These are phyloP conservation scores for Drosophila sp. DNA, from an alignment of 1,140 invertebrate species.

Conservation along the genomic window DNA sequence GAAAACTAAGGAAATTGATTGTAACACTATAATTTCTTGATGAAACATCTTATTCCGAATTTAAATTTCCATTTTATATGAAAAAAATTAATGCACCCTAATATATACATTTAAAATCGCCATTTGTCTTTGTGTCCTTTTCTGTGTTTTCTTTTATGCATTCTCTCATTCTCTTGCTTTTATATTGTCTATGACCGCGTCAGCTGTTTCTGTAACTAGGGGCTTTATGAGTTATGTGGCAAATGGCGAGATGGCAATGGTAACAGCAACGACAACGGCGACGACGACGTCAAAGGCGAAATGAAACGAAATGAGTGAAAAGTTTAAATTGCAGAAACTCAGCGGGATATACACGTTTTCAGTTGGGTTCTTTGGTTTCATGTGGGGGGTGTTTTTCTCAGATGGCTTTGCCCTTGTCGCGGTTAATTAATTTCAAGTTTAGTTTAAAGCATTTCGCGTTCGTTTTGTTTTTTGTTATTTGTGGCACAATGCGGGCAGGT, in stretches of 20 bases:
- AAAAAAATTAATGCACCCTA: no score
- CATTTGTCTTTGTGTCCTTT: not conserved
- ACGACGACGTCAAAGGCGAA: slow-evolving; percentile 20
- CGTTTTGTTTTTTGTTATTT: slow-evolving; percentile 29
- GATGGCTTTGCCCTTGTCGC: slow-evolving; percentile 56
- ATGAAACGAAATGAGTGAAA: slow-evolving; percentile 29
- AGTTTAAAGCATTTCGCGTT: slow-evolving; percentile 55
- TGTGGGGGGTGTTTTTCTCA: not conserved
- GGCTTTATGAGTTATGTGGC: slow-evolving; percentile 74
- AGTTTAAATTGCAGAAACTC: slow-evolving; percentile 54
- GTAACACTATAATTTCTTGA: no score
- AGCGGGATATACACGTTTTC: not conserved
- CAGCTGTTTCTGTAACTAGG: slow-evolving; percentile 78
- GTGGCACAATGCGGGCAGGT: slow-evolving; percentile 61
- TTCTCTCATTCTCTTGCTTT: slow-evolving; percentile 23
- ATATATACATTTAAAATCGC: no score
- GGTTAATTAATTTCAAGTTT: slow-evolving; percentile 81
- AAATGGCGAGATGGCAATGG: not conserved
- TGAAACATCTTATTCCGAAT: no score
- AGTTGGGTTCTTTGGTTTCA: not conserved
- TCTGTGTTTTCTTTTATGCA: not conserved
- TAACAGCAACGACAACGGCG: not conserved
- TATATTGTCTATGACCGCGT: slow-evolving; percentile 64
- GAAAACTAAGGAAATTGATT: no score
- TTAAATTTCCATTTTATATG: no score